These are phyloP conservation scores for Mesodorylaimus sp. DNA, from an alignment of 2,888 invertebrate species.

Conservation along the genomic window DNA sequence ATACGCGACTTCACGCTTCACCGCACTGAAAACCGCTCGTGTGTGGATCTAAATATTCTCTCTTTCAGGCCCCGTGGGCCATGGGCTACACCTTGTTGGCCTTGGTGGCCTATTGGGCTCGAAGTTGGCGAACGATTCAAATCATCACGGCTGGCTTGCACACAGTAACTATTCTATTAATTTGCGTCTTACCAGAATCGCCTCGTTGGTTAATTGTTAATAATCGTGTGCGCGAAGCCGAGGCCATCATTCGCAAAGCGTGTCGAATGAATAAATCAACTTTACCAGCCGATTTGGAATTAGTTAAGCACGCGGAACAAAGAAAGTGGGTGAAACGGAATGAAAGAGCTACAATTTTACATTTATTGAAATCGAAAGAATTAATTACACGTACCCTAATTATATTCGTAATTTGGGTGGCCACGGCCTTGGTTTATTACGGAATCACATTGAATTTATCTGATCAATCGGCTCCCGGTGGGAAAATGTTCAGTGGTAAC, in stretches of 20 bases:
- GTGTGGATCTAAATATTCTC: too few species aligned
- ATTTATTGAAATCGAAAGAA: constrained; percentile 19
- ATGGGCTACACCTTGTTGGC: constrained; percentile 29
- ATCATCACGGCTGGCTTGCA: constrained; percentile 26
- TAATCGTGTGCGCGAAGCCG: constrained; percentile 27
- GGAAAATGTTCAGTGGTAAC: constrained; percentile 17
- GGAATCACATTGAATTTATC: constrained; percentile 27
- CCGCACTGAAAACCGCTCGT: too few species aligned
- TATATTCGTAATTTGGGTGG: constrained; percentile 15
- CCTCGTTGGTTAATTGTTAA: constrained; percentile 17
- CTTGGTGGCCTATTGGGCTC: constrained; percentile 24
- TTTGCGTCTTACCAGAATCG: constrained; percentile 9
- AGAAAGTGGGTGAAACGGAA: constrained; percentile 11
- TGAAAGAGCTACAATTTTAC: constrained; percentile 21
- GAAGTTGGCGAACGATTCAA: constrained; percentile 27
- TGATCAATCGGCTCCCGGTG: constrained; percentile 17
- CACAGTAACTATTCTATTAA: constrained; percentile 20
- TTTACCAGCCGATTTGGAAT: constrained; percentile 26
- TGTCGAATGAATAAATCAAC: constrained; percentile 23
- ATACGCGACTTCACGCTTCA: too few species aligned
- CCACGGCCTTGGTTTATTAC: constrained; percentile 29
- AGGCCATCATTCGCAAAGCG: constrained; percentile 25
- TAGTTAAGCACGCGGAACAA: constrained; percentile 10
- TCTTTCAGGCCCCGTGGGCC: constrained; percentile 24
- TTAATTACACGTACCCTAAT: constrained; percentile 18